These are phyloP conservation scores for Propithecus coquereli DNA, from an alignment of 2,113 vertebrate genomes.

Conservation along the genomic window DNA sequence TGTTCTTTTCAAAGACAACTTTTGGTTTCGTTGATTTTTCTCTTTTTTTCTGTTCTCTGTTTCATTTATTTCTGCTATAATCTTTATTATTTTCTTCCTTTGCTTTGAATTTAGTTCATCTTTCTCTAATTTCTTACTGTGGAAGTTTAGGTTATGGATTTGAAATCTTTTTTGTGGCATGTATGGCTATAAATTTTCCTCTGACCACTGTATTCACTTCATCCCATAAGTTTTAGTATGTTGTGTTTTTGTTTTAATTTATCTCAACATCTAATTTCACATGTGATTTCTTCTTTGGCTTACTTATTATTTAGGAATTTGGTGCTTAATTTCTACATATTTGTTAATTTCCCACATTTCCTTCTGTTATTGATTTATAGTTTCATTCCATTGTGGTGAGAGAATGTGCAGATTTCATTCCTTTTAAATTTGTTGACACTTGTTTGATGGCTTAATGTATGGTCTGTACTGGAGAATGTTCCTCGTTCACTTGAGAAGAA, in stretches of 20 bases:
- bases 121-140: conserved; percentile 5
- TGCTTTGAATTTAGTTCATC: not conserved
- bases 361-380: not conserved
- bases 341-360: conserved; percentile 1
- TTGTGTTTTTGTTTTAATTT: conserved; percentile 11
- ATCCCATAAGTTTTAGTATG: not conserved
- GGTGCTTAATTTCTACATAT: not conserved
- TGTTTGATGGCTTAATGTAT: not conserved
- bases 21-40: not conserved
- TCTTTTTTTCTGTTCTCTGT: not conserved
- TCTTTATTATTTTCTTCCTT: not conserved
- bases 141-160: not conserved
- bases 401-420: not conserved
- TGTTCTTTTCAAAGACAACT: not conserved
- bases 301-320: not conserved
- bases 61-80: not conserved
- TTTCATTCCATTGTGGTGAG: not conserved
- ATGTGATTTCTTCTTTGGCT: conserved; percentile 20
- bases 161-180: not conserved
- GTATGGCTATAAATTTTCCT: not conserved
- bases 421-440: not conserved
- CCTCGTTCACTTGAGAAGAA: not conserved
- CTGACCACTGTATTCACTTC: not conserved
- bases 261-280: not conserved
- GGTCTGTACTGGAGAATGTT: not conserved